phyloP scores from a whole-genome alignment of 2,113 vertebrate species.

The Mobula birostris region DNA sequence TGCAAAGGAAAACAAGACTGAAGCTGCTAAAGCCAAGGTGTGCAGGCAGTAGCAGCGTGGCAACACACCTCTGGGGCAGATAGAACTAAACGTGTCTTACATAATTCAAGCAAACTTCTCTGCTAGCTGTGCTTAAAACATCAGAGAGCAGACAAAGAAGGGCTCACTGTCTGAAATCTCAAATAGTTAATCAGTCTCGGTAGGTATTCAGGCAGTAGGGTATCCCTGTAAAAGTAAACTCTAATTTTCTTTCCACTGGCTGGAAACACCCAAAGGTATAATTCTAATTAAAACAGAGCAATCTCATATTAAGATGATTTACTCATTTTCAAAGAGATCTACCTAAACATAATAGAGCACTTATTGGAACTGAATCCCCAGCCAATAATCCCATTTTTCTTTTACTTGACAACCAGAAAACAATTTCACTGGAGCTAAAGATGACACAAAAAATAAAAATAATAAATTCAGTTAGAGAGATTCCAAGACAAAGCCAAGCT shows the following conservation, averaged over 20 bases:
- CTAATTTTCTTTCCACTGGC: background rate
- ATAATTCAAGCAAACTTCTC: slow-evolving; percentile 17
- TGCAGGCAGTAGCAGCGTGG: background rate
- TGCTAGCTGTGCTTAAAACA: background rate
- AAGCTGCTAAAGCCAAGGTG: background rate
- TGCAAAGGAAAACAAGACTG: slow-evolving; percentile 8
- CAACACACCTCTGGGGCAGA: background rate
- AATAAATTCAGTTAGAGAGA: too few relatives aligned
- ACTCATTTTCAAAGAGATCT: slow-evolving; percentile 21
- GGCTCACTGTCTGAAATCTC: background rate
- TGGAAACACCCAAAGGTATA: slow-evolving; percentile 16
- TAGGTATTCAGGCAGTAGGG: background rate
- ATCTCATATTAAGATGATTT: slow-evolving; percentile 9
- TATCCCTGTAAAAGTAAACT: slow-evolving; percentile 2
- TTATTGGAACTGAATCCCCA: background rate
- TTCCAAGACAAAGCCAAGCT: too few relatives aligned
- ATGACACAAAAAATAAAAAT: background rate
- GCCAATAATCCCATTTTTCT: background rate
- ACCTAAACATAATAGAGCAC: background rate
- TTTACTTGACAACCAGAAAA: background rate
- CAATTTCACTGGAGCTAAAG: background rate
- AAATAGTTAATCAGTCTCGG: slow-evolving; percentile 8
- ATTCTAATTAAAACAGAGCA: slow-evolving; percentile 18
- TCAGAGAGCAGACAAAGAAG: background rate
- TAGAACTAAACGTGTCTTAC: background rate